A percentile compares a stretch with the other conserved stretches of the same genome.
Conservation (phyloP, 2,113 vertebrate species). For the Engystomops pustulosus region DNA sequence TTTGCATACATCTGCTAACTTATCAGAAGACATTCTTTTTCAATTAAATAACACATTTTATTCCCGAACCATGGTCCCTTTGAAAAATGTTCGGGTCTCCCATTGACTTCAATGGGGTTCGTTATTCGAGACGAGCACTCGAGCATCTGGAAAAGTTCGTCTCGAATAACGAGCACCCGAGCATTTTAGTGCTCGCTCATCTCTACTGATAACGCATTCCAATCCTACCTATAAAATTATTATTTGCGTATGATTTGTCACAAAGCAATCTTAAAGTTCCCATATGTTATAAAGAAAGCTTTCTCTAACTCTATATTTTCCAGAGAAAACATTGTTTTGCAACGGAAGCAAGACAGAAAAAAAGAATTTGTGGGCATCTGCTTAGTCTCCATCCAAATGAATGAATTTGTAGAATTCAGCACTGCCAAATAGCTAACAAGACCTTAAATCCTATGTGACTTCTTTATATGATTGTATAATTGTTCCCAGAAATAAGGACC, state of each 20-base stretch:
- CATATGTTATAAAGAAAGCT: neutral
- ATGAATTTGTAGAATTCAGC: slow-evolving; percentile 36
- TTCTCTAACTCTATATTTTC: neutral
- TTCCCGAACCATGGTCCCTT: no score
- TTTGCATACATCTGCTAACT: no score
- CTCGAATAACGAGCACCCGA: no score
- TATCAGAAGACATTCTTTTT: no score
- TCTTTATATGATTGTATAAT: slow-evolving; percentile 56
- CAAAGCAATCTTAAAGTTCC: neutral
- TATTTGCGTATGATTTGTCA: neutral
- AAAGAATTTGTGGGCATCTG: slow-evolving; percentile 27
- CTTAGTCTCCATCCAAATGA: slow-evolving; percentile 42
- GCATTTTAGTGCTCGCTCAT: no score
- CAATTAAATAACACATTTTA: no score
- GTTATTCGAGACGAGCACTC: no score
- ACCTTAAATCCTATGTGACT: slow-evolving; percentile 54
- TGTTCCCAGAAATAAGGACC: slow-evolving; percentile 56
- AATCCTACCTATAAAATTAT: neutral
- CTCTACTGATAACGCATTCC: no score
- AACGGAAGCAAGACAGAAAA: slow-evolving; percentile 16
- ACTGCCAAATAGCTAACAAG: slow-evolving; percentile 52
- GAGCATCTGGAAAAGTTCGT: no score
- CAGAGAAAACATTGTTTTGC: neutral
- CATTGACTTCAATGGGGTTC: no score
- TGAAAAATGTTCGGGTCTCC: no score